These are phyloP conservation scores for Lota lota DNA, from an alignment of 2,113 vertebrate genomes.

Conservation along the genomic window DNA sequence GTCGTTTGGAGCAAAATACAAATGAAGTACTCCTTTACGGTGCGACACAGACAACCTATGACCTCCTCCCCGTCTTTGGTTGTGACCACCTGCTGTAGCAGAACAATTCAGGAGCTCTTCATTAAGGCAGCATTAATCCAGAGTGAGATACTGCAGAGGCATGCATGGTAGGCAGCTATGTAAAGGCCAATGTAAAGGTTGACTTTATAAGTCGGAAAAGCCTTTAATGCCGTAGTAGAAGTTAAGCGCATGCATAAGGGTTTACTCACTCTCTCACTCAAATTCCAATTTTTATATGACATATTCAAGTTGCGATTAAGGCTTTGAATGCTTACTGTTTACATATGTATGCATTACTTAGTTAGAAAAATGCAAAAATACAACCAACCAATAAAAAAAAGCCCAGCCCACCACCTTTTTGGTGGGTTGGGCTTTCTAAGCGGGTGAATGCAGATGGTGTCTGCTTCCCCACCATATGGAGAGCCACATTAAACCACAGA, in stretches of 20 bases:
- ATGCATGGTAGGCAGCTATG: not conserved
- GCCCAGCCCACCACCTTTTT: too few species aligned
- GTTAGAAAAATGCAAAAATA: too few species aligned
- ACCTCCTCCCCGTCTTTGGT: slow-evolving; percentile 28
- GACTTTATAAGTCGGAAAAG: too few species aligned
- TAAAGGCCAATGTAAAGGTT: slow-evolving; percentile 1
- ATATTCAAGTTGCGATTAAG: too few species aligned
- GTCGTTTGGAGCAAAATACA: slow-evolving; percentile 40
- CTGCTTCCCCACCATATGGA: slow-evolving; percentile 5
- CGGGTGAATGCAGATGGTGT: slow-evolving; percentile 30
- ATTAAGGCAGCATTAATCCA: slow-evolving; percentile 23
- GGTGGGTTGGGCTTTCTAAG: slow-evolving; percentile 7
- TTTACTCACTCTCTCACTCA: too few species aligned
- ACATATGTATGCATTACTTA: too few species aligned
- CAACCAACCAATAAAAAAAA: not conserved
- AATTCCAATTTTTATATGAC: too few species aligned
- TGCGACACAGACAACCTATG: slow-evolving; percentile 26
- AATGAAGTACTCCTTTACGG: slow-evolving; percentile 37
- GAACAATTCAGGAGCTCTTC: too few species aligned
- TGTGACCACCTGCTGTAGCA: slow-evolving; percentile 14
- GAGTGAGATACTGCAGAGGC: not conserved
- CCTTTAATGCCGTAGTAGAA: too few species aligned
- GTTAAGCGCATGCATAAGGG: too few species aligned
- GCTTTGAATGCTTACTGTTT: too few species aligned
- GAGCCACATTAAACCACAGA: slow-evolving; percentile 20